These are phyloP conservation scores for Caenorhabditis sinica DNA, from an alignment of 2,888 invertebrate genomes.

Conservation along the genomic window DNA sequence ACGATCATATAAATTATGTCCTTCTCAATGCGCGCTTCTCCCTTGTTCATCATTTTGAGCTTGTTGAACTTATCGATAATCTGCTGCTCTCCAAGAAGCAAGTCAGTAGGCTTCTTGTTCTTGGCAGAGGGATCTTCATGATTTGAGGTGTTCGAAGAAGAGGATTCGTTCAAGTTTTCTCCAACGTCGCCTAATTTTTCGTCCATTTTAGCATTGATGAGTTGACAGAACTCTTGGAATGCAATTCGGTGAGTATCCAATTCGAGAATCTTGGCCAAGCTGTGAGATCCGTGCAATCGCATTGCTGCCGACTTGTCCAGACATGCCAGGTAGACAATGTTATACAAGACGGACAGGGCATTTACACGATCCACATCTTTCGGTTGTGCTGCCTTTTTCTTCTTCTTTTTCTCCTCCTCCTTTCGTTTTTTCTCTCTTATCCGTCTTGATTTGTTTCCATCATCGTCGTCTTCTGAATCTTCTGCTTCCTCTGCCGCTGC, in stretches of 20 bases:
- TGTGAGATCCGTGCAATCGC: conserved; percentile 44
- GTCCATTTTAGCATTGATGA: conserved; percentile 32
- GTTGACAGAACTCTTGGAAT: conserved; percentile 42
- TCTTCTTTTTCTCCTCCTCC: conserved; percentile 5
- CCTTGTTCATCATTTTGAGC: conserved; percentile 56
- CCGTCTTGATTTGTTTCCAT: neutral
- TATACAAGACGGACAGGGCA: conserved; percentile 30
- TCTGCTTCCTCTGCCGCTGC: conserved; percentile 15
- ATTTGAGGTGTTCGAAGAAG: neutral
- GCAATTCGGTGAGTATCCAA: conserved; percentile 12
- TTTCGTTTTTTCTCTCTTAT: conserved; percentile 14
- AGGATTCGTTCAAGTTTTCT: conserved; percentile 19
- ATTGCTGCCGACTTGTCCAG: conserved; percentile 42
- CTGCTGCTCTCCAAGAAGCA: conserved; percentile 40
- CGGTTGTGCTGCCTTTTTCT: neutral
- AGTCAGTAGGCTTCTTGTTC: conserved; percentile 14
- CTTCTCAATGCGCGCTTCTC: conserved; percentile 46
- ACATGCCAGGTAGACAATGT: conserved; percentile 56
- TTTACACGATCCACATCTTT: conserved; percentile 3
- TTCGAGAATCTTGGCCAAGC: conserved; percentile 49
- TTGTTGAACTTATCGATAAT: conserved; percentile 53
- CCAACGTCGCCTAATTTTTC: conserved; percentile 42
- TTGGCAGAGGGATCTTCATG: neutral
- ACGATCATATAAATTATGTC: conserved; percentile 52
- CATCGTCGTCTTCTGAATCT: conserved; percentile 6